phyloP scores from a whole-genome alignment of 2,113 vertebrate species.

The Crocuta crocuta region DNA sequence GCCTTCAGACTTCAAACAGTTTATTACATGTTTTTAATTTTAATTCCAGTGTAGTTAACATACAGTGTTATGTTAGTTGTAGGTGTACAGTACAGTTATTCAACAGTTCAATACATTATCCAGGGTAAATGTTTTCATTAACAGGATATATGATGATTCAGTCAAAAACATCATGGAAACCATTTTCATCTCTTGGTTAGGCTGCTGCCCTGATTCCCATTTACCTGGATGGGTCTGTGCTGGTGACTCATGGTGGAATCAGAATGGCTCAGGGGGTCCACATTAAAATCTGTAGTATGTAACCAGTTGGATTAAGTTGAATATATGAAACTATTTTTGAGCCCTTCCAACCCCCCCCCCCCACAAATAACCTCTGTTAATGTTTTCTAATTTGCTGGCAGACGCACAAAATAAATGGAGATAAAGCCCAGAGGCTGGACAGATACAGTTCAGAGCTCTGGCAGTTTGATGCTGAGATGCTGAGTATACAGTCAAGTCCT shows the following conservation, averaged over 20 bases:
- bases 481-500: background rate
- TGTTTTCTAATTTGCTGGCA: background rate
- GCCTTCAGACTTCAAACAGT: background rate
- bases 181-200: slow-evolving; percentile 73
- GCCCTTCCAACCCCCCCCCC: background rate
- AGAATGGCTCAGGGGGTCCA: slow-evolving; percentile 93
- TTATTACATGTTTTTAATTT: background rate
- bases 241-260: slow-evolving; percentile 89
- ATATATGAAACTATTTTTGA: background rate
- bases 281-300: slow-evolving; percentile 88
- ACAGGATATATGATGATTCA: background rate
- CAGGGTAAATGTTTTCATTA: background rate
- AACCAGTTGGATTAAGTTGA: background rate
- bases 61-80: background rate
- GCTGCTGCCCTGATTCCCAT: slow-evolving; percentile 91
- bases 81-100: background rate
- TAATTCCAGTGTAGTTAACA: background rate
- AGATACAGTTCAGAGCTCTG: background rate
- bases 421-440: background rate
- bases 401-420: background rate
- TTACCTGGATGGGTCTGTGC: slow-evolving; percentile 91
- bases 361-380: background rate
- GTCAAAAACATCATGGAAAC: background rate
- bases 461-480: accelerated
- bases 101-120: background rate